Conservation (phyloP, 1,140 invertebrate genomes). For the Ganaspis sp. region DNA sequence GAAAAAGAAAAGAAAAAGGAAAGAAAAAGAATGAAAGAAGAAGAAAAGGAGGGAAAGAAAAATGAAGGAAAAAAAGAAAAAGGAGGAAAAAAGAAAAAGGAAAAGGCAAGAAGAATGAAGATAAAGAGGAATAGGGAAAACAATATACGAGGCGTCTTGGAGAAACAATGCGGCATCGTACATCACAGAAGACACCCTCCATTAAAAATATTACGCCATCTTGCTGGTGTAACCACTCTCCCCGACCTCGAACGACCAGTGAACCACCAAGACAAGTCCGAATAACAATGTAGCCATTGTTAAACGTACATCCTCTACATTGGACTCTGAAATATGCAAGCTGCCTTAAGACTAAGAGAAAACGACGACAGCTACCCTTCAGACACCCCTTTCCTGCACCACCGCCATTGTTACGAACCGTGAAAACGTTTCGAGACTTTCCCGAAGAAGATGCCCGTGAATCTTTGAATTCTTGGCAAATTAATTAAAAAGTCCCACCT, state of each 20-base stretch:
- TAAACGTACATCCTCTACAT: slow-evolving; percentile 63
- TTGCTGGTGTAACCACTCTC: slow-evolving; percentile 53
- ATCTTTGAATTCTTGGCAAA: neutral
- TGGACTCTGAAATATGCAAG: slow-evolving; percentile 67
- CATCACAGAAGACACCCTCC: slow-evolving; percentile 71
- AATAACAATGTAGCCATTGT: slow-evolving; percentile 68
- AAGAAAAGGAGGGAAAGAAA: slow-evolving; percentile 19
- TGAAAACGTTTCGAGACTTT: slow-evolving; percentile 31
- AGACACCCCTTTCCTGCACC: slow-evolving; percentile 28
- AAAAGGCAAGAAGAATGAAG: slow-evolving; percentile 38
- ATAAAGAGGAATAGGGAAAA: slow-evolving; percentile 58
- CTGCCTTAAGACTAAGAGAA: slow-evolving; percentile 59
- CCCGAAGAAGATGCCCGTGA: neutral
- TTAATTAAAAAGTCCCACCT: neutral
- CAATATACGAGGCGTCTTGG: slow-evolving; percentile 66
- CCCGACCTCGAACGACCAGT: slow-evolving; percentile 38
- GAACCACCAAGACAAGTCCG: slow-evolving; percentile 55
- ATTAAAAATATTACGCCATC: slow-evolving; percentile 74
- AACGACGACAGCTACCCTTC: slow-evolving; percentile 42
- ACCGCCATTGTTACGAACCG: slow-evolving; percentile 32
- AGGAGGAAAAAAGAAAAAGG: too few species aligned
- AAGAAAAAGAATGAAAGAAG: too few species aligned
- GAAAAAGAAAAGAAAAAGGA: neutral
- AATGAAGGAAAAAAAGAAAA: too few species aligned
- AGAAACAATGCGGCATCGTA: slow-evolving; percentile 69